Evolutionary conservation across 2,888 invertebrate genomes (phyloP).

Genomic region (Chrysina gloriosa): DNA sequence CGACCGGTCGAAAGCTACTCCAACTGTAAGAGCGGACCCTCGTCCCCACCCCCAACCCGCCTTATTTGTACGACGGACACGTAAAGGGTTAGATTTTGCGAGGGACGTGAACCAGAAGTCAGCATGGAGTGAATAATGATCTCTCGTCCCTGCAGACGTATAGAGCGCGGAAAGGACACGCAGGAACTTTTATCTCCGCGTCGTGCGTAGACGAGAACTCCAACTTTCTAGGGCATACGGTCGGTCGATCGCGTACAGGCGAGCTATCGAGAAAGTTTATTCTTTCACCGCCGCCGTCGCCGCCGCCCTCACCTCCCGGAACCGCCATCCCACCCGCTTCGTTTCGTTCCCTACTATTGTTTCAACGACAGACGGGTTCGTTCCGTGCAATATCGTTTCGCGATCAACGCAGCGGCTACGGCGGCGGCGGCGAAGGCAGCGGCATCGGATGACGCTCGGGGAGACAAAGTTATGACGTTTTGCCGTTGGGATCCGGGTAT

Average conservation of each 20-base stretch:
- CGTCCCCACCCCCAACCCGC: not conserved
- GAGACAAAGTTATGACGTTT: slow-evolving; percentile 34
- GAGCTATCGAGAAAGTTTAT: slow-evolving; percentile 26
- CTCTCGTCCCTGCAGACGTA: slow-evolving; percentile 11
- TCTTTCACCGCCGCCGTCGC: slow-evolving; percentile 8
- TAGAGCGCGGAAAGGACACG: slow-evolving; percentile 1
- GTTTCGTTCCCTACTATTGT: slow-evolving; percentile 27
- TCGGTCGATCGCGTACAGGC: not conserved
- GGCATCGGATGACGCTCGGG: slow-evolving; percentile 18
- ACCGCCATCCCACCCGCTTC: not conserved
- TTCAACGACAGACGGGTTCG: not conserved
- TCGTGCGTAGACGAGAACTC: no score
- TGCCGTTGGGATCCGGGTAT: not conserved
- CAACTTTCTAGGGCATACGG: no score
- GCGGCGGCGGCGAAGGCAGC: no score
- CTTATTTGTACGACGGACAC: slow-evolving; percentile 37
- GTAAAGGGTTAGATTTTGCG: slow-evolving; percentile 31
- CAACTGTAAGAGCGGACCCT: no score
- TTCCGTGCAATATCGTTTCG: slow-evolving; percentile 26
- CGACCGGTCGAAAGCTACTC: no score
- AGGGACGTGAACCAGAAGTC: slow-evolving; percentile 6
- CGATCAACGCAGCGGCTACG: slow-evolving; percentile 1
- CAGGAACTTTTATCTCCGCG: not conserved
- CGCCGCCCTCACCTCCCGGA: not conserved
- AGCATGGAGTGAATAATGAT: slow-evolving; percentile 31